Base-by-base conservation (phyloP, 2,113 vertebrate species). In the Semnopithecus entellus region DNA sequence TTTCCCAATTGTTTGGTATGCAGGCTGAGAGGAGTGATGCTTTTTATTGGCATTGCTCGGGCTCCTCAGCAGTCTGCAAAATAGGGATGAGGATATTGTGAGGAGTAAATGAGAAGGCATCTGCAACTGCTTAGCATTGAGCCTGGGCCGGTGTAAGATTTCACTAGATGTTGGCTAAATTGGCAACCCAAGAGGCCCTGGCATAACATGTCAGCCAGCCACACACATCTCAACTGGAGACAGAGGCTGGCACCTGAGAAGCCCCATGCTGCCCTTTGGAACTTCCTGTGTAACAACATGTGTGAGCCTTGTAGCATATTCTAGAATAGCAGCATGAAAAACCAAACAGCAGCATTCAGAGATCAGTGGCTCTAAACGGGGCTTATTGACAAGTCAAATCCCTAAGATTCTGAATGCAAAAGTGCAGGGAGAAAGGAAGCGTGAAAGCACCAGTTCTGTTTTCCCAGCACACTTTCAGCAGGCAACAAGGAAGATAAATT, bases 301-400 rank as follows among this genome's bases (percentile, higher is more conserved):
- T 91, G 83, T 92, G 80, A 90, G 35, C 11, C 59, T 64, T 83
- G 88, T 75, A 88, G 35, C 70, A 25, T 50, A 81, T 75, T 95
- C 52, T 59, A 59, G 25, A 90, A 25, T 88, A 94, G 78, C 9
- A 95, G 95, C 88, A 55, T 12, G 68, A 68, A 68, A 68, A 78
- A 68, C 4, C 52, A 68, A 87, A 87, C 32, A 81, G 78, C 78
- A 73, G 59, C 93, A 86, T 64, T 88, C 91, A 93, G 79, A 88
- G 73, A 61, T 79, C 52, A 82, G 78, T 85, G 94, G 52, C n/a
- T 89, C 52, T 91, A 57, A 59, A 35, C 40, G 43, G 73, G 59
- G 59, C 59, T 93, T 72, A 25, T 22, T 79, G 73, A 96, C 68
- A 95, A 75, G 52, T 86, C 45, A 94, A 75, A 88, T 96, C 59